phyloP scores from a whole-genome alignment of 92 coral and sea anemone species.

The Ricordea florida region DNA sequence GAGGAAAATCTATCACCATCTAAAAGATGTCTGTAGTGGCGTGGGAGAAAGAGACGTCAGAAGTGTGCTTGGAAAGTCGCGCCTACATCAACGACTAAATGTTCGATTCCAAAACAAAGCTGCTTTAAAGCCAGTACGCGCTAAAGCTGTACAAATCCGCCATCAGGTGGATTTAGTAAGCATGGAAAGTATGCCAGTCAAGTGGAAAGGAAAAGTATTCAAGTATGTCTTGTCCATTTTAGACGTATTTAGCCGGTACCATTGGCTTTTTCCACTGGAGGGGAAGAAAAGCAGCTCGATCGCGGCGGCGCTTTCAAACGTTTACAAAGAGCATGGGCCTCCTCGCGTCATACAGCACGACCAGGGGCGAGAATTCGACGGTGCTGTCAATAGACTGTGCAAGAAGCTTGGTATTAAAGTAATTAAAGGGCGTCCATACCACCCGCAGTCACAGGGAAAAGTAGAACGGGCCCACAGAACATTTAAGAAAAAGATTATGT shows the following conservation, averaged over 20 bases:
- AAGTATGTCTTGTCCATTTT: no score
- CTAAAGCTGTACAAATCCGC: slow-evolving; percentile 3
- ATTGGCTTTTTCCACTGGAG: no score
- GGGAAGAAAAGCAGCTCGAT: no score
- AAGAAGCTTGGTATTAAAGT: no score
- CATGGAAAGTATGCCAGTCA: slow-evolving; percentile 9
- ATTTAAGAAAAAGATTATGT: no score
- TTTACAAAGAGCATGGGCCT: not conserved
- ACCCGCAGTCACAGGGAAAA: no score
- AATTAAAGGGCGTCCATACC: no score
- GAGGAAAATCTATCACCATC: slow-evolving; percentile 49
- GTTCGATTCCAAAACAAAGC: slow-evolving; percentile 54
- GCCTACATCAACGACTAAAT: slow-evolving; percentile 50
- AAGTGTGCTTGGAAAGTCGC: slow-evolving; percentile 27
- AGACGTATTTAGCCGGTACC: slow-evolving; percentile 24
- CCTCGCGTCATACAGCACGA: no score
- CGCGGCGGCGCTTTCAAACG: not conserved
- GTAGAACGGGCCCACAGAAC: no score
- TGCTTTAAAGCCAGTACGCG: not conserved
- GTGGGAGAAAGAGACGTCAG: slow-evolving; percentile 60
- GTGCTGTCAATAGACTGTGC: no score
- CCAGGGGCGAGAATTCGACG: no score
- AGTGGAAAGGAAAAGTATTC: slow-evolving; percentile 1
- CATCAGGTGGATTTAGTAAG: slow-evolving; percentile 14
- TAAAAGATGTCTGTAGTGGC: slow-evolving; percentile 50